Evolutionary conservation across 2,888 invertebrate genomes (phyloP), one percentile per base, ranked within the genome.

Genomic region (Pammene aurita): DNA sequence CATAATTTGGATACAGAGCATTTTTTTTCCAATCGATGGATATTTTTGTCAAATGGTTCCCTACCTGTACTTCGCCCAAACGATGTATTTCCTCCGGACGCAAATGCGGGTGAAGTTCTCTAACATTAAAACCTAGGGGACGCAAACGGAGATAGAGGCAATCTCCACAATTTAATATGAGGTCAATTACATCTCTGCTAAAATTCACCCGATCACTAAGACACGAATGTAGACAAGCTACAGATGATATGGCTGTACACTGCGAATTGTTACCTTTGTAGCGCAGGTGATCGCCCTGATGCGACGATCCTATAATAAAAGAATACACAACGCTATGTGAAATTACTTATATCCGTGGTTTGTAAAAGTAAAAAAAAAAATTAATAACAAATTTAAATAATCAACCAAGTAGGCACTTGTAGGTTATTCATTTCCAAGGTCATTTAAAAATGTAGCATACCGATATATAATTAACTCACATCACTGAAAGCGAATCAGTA

Each of bases 141-240:
- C 55, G 35, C 55, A 56, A 38, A 38, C 38, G 55, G 55, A 56
- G 38, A 56, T 56, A 56, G 16, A 38, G 38, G 55, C 14, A n/a
- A 56, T 56, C 14, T 56, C 55, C 55, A 38, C 9, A 56, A 1
- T 38, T 38, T 38, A 56, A 38, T 0, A 56, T 38, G 7, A 10
- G 14, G 14, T 11, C 55, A 38, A 56, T 56, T 4, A 16, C 16
- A 7, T 10, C 16, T 14, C 16, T 55, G 14, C 9, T 38, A 9
- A 55, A 55, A 7, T 9, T 9, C n/a, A 35, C 6, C 7, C 55
- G 13, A n/a, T 9, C 7, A 18, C 4, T 16, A 7, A 18, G 7
- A 50, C 18, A 18, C 2, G 50, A 16, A 44, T 44, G 10, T 13
- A 44, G 5, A n/a, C 44, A 44, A 5, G 44, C 44, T 7, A 11